Evolutionary conservation across 2,888 invertebrate genomes (phyloP).

Genomic region (Chrysolina haemoptera): DNA sequence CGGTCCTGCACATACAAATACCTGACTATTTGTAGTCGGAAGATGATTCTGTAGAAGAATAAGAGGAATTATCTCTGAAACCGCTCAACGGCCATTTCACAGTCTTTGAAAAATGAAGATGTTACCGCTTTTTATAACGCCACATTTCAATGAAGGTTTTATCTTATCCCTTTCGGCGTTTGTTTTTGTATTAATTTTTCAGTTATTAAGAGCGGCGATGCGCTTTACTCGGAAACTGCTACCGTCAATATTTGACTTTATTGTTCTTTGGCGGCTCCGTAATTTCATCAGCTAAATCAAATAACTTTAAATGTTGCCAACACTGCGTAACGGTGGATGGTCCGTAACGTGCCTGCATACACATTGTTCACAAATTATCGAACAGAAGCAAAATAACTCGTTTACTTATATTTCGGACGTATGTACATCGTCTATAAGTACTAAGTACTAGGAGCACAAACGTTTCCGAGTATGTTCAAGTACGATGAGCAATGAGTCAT

Average conservation of each 20-base stretch:
- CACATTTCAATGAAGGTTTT: conserved; percentile 13
- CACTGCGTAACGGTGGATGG: conserved; percentile 20
- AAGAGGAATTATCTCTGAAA: not conserved
- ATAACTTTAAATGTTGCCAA: conserved; percentile 11
- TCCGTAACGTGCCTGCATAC: conserved; percentile 22
- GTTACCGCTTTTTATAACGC: conserved; percentile 16
- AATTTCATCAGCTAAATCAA: conserved; percentile 18
- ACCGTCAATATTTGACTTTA: conserved; percentile 20
- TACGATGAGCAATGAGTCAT: no score
- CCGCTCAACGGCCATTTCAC: conserved; percentile 2
- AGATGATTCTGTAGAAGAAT: not conserved
- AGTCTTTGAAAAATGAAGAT: conserved; percentile 15
- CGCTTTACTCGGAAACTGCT: conserved; percentile 8
- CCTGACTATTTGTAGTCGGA: not conserved
- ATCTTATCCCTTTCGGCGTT: conserved; percentile 14
- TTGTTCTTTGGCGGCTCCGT: conserved; percentile 20
- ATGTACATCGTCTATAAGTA: no score
- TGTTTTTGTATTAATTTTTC: conserved; percentile 17
- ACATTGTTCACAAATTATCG: not conserved
- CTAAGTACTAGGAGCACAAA: no score
- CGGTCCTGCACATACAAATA: not conserved
- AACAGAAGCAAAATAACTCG: no score
- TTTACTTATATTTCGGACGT: no score
- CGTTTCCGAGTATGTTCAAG: no score
- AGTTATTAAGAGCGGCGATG: conserved; percentile 4